Base-by-base conservation (phyloP, 1,140 invertebrate genomes). In the Euwallacea similis region DNA sequence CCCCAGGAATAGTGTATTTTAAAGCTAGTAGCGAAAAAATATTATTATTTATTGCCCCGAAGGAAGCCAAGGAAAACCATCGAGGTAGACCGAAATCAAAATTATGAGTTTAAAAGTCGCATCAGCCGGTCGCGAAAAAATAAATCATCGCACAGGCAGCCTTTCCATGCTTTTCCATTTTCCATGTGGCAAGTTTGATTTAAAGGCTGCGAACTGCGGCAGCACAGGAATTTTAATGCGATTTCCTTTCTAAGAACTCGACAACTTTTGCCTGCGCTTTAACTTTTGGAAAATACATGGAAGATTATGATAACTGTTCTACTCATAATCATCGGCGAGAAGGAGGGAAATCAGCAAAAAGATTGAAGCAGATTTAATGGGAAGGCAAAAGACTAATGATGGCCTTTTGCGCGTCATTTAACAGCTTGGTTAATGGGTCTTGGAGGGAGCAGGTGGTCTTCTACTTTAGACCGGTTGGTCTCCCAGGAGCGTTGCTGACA, bases 181-280 rank as follows among this genome's bases (percentile, higher is more conserved):
- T 69, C 56, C 66, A 69, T 62, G 66, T 69, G 66, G 66, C 42
- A 62, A 62, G 66, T 69, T 69, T 69, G 66, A 69, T 69, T 69
- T 69, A 69, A 62, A 69, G 59, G 16, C 43, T 62, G 66, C 56
- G 56, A 69, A 56, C 44, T 61, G 58, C 66, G 66, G n/a, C 54
- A 15, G 59, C 1, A 16, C 11, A 56, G 16, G 67, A 61, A 63
- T 69, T 69, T 69, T 69, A 69, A 69, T 69, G 47, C 47, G 59
- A 63, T 69, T 69, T 63, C 16, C 46, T 50, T 50, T 11, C 46
- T 10, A 13, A 13, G 46, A 50, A 50, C 46, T 10, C 46, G 46
- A 13, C 46, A 50, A 50, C 13, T 50, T 50, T 50, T 50, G 46
- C 46, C 46, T 2, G 46, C 46, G 9, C 46, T 11, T 50, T 7